Conservation (phyloP, 1,140 invertebrate genomes). For the Pissodes strobi region DNA sequence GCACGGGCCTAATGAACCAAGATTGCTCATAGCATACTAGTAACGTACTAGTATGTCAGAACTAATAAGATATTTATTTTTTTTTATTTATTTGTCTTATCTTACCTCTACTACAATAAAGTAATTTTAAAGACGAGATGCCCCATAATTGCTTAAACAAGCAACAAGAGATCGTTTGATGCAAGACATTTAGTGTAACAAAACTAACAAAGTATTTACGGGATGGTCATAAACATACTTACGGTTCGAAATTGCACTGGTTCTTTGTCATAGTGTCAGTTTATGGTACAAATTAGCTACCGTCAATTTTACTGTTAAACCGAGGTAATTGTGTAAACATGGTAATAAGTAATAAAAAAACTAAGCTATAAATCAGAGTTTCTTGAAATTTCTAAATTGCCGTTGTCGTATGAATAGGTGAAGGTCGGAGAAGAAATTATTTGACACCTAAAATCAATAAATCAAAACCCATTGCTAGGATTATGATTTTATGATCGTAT, state of each 20-base stretch:
- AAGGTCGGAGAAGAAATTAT: too few relatives aligned
- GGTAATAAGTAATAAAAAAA: background rate
- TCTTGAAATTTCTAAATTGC: too few relatives aligned
- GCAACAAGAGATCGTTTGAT: slow-evolving; percentile 1
- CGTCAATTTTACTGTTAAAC: slow-evolving; percentile 14
- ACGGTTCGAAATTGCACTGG: background rate
- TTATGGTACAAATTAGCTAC: slow-evolving; percentile 11
- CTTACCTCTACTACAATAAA: background rate
- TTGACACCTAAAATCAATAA: too few relatives aligned
- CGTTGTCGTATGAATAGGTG: too few relatives aligned
- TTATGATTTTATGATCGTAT: too few relatives aligned
- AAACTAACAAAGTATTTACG: slow-evolving; percentile 12
- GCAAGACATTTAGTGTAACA: background rate
- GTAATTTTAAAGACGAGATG: background rate
- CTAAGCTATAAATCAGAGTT: too few relatives aligned
- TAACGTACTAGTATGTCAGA: too few relatives aligned
- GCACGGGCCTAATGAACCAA: too few relatives aligned
- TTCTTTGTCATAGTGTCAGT: background rate
- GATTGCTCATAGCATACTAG: too few relatives aligned
- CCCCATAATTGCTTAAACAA: slow-evolving; percentile 5
- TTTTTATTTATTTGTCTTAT: too few relatives aligned
- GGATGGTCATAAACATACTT: slow-evolving; percentile 1
- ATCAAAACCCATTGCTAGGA: too few relatives aligned
- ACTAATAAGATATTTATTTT: too few relatives aligned
- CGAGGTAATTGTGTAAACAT: background rate